A percentile compares a stretch with the other conserved stretches of the same genome.
These are phyloP conservation scores for Nomada hirtipes DNA, from an alignment of 2,888 invertebrate genomes.

Conservation along the genomic window DNA sequence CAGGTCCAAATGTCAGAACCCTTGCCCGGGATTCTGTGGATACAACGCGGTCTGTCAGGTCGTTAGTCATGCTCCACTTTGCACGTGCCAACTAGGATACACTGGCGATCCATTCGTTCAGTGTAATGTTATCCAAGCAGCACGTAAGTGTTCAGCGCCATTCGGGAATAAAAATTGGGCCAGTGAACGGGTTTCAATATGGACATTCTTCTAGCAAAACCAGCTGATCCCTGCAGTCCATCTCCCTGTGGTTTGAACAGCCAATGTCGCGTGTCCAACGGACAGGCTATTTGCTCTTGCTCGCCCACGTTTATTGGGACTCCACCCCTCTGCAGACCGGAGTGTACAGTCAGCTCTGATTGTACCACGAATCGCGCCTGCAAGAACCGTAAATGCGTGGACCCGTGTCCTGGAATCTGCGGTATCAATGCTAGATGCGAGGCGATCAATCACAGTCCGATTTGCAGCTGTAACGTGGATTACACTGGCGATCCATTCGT, in stretches of 20 bases:
- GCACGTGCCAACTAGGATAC: slow-evolving; percentile 88
- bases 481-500: slow-evolving; percentile 85
- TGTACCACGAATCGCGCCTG: slow-evolving; percentile 88
- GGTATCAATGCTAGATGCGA: slow-evolving; percentile 86
- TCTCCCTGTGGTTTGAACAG: slow-evolving; percentile 91
- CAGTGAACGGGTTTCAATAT: neutral
- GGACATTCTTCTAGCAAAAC: slow-evolving; percentile 47
- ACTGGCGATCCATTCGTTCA: slow-evolving; percentile 91
- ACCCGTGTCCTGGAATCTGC: slow-evolving; percentile 88
- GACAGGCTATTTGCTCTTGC: slow-evolving; percentile 88
- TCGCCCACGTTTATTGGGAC: slow-evolving; percentile 86
- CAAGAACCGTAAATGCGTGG: slow-evolving; percentile 87
- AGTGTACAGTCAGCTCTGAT: slow-evolving; percentile 88
- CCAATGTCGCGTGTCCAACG: slow-evolving; percentile 87
- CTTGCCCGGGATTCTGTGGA: slow-evolving; percentile 92
- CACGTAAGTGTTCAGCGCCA: slow-evolving; percentile 81
- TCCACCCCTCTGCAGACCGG: slow-evolving; percentile 89
- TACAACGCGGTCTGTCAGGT: slow-evolving; percentile 90
- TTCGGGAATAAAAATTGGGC: neutral
- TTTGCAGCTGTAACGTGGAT: slow-evolving; percentile 84
- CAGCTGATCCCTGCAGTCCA: slow-evolving; percentile 87
- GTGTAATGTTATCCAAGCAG: slow-evolving; percentile 85
- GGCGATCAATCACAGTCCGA: slow-evolving; percentile 85
- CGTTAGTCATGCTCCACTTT: slow-evolving; percentile 91
- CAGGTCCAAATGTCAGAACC: slow-evolving; percentile 89